These are phyloP conservation scores for Argya squamiceps DNA, from an alignment of 2,797 vertebrate species.

Conservation along the genomic window DNA sequence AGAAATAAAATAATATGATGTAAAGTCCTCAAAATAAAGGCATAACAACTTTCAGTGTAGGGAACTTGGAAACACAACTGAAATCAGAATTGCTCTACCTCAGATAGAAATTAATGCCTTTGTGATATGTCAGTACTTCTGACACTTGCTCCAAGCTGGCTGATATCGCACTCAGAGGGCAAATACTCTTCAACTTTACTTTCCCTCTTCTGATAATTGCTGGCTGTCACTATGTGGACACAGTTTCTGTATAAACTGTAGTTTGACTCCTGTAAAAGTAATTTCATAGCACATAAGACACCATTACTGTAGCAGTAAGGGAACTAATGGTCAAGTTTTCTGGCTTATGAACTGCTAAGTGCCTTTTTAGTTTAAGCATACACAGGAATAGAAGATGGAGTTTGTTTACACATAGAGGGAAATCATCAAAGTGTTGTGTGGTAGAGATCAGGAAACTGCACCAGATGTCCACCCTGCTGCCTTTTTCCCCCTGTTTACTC, in stretches of 20 bases:
- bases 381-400: background rate
- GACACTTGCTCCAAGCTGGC: background rate
- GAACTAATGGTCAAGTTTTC: constrained; percentile 16
- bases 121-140: background rate
- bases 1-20: background rate
- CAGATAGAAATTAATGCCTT: background rate
- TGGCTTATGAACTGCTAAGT: background rate
- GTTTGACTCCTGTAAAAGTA: background rate
- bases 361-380: constrained; percentile 16
- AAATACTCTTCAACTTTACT: background rate
- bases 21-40: background rate
- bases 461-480: background rate
- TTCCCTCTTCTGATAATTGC: background rate
- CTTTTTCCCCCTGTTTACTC: background rate
- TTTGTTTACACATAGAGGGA: background rate
- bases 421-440: background rate
- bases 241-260: background rate
- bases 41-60: background rate
- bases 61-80: background rate
- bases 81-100: background rate
- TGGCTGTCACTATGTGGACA: background rate
- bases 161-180: background rate
- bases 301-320: background rate
- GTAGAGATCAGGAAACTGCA: background rate
- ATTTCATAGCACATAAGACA: constrained; percentile 1